Base-by-base conservation (phyloP, 1,140 invertebrate species). In the Drosophila seguyi region DNA sequence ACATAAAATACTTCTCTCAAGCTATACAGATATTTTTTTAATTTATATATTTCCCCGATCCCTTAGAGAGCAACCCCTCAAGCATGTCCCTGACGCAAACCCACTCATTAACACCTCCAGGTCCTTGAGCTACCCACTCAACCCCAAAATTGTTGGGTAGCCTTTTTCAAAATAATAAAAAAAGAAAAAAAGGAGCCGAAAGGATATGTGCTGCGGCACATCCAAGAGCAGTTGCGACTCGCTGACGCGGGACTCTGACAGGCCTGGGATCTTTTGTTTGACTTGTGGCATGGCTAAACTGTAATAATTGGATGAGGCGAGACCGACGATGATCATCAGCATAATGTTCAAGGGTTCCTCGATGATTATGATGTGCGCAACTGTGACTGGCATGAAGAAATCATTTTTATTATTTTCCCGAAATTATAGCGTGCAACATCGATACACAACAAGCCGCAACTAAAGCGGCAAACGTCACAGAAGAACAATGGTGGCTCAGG, bases 371-470 rank as follows among this genome's bases (percentile, higher is more conserved):
- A 76, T 65, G 71, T 77, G 62, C 41, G 62, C 41, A 72, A 73
- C 76, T 85, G 55, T 79, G 81, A 87, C 85, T 80, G 85, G 76
- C 84, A 88, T 90, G 81, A 85, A 85, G 81, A 88, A 88, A 88
- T 90, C 84, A 87, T 87, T 86, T 86, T 86, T 76, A 77, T 77
- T 76, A 69, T 61, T 76, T 76, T 75, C 73, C 73, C 76, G 27
- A 87, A 87, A 87, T 87, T 87, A 87, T 87, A 87, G 69, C 81
- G 75, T 90, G 85, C 85, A 72, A 88, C 85, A 88, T 88, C 86
- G 85, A 88, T 90, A 90, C 62, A 81, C 81, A 88, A 91, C 87
- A 91, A 91, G 87, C 88, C 87, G 87, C 83, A 91, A 91, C 87
- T 91, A 91, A 91, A 91, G 84, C 85, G 80, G 74, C 75, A 68